Evolutionary conservation across 2,888 invertebrate genomes (phyloP).

Genomic region (Lasioglossum marginatum): DNA sequence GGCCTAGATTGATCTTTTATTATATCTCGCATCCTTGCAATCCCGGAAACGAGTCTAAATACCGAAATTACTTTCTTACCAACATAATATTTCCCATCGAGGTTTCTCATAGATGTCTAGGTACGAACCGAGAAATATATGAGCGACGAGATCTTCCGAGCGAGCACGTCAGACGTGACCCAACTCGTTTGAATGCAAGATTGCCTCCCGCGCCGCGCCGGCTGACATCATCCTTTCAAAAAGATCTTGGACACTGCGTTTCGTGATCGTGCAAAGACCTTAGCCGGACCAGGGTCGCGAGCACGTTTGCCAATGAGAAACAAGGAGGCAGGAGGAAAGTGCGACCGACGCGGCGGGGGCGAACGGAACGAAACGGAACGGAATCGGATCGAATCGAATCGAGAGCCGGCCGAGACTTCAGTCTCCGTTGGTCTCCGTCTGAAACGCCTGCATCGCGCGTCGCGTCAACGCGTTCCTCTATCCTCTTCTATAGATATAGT

Average conservation of each 20-base stretch:
- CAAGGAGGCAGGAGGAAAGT: conserved; percentile 70
- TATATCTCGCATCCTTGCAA: too few species aligned
- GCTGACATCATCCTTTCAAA: conserved; percentile 62
- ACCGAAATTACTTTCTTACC: too few species aligned
- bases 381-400: conserved; percentile 47
- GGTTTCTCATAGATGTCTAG: not conserved
- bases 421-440: too few species aligned
- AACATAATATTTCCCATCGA: not conserved
- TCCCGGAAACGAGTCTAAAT: too few species aligned
- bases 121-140: not conserved
- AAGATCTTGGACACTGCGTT: conserved; percentile 11
- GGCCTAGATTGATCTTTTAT: too few species aligned
- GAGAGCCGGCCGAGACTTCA: conserved; percentile 45
- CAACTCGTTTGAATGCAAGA: conserved; percentile 25
- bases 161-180: not conserved
- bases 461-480: conserved; percentile 5
- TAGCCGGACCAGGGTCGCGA: conserved; percentile 46
- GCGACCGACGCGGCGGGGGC: conserved; percentile 31
- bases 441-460: conserved; percentile 53
- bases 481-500: not conserved
- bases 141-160: not conserved
- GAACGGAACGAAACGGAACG: conserved; percentile 15
- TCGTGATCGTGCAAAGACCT: conserved; percentile 54
- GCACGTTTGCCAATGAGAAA: conserved; percentile 59
- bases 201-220: conserved; percentile 12